phyloP scores from a whole-genome alignment of 1,140 invertebrate genomes.

The Antheraea pernyi region DNA sequence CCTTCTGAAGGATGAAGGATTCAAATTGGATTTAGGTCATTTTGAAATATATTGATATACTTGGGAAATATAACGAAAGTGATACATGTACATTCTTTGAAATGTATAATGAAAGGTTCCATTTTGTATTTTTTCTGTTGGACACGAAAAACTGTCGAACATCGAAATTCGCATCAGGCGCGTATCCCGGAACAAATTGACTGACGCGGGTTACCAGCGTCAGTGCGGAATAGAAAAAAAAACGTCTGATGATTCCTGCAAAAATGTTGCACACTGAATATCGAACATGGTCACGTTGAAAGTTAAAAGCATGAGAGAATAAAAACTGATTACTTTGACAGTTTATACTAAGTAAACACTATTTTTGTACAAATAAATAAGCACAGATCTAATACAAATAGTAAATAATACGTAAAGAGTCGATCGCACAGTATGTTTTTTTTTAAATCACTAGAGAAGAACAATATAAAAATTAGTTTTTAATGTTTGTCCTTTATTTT shows the following conservation, averaged over 20 bases:
- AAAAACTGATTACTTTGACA: neutral
- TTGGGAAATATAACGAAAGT: no score
- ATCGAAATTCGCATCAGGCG: conserved; percentile 42
- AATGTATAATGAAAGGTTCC: no score
- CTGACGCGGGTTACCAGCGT: conserved; percentile 37
- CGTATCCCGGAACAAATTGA: conserved; percentile 51
- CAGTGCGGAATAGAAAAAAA: conserved; percentile 35
- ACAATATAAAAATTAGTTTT: no score
- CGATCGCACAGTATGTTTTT: no score
- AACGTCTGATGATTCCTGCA: conserved; percentile 23
- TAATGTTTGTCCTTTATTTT: no score
- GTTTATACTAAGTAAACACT: neutral
- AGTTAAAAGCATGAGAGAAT: neutral
- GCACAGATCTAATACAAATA: no score
- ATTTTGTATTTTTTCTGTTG: neutral
- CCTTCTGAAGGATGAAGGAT: no score
- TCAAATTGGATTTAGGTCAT: no score
- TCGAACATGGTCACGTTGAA: conserved; percentile 25
- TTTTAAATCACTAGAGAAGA: no score
- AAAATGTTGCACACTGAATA: conserved; percentile 38
- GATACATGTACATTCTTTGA: no score
- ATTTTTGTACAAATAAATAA: neutral
- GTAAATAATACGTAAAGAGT: no score
- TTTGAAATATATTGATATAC: no score
- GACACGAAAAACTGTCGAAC: conserved; percentile 10